These are phyloP conservation scores for Griposia aprilina DNA, from an alignment of 2,888 invertebrate genomes.

Conservation along the genomic window DNA sequence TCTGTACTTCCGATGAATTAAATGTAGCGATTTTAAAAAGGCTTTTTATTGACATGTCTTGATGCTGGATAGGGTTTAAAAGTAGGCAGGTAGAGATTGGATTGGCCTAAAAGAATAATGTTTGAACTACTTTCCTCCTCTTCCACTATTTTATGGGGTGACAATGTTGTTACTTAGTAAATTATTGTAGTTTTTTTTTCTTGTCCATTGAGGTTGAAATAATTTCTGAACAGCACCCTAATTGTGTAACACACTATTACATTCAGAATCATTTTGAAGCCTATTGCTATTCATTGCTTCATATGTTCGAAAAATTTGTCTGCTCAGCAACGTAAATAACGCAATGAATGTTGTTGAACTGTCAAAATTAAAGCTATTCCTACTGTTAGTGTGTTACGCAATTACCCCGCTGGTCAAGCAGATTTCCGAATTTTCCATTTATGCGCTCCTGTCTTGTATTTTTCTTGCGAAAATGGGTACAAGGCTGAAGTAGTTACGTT, in stretches of 20 bases:
- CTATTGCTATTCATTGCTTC: too few species aligned
- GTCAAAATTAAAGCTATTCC: too few species aligned
- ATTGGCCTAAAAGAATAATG: neutral
- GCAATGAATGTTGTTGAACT: too few species aligned
- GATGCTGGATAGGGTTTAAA: neutral
- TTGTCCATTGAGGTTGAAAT: neutral
- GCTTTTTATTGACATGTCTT: neutral
- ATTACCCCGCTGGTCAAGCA: neutral
- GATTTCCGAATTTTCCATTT: neutral
- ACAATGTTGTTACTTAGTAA: neutral
- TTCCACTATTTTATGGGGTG: neutral
- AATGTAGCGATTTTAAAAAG: neutral
- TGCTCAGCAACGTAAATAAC: too few species aligned
- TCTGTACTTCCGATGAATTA: neutral
- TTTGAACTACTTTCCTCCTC: neutral
- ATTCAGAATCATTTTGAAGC: too few species aligned
- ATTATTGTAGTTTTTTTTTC: neutral
- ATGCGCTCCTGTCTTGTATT: neutral
- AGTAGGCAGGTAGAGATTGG: neutral
- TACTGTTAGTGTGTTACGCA: too few species aligned
- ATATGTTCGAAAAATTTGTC: too few species aligned
- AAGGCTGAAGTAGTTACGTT: neutral
- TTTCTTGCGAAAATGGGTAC: neutral
- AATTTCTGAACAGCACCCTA: conserved; percentile 1
- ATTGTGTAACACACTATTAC: too few species aligned